Base-by-base conservation (phyloP, 2,113 vertebrate species). In the Recurvirostra avosetta region DNA sequence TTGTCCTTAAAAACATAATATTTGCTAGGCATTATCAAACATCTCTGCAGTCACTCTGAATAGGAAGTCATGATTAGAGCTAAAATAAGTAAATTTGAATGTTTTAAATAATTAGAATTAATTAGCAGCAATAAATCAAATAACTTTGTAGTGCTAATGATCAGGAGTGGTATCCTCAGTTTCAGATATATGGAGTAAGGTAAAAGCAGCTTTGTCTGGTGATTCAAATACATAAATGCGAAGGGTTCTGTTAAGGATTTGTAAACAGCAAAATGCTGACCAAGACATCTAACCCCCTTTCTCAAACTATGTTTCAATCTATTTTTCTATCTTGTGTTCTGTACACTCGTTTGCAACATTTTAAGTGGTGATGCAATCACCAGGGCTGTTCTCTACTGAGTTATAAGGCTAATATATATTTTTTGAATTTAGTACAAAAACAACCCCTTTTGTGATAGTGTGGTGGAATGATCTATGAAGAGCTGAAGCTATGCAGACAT, bases 1-100 rank as follows among this genome's bases (percentile, higher is more conserved):
- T 86, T 0, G 1, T 21, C 38, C 19, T 66, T 87, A 88, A 79
- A 89, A 87, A 21, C 3, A 15, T 23, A 52, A 25, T 53, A 50
- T 86, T 91, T 98, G 98, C 98, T 98, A 98, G 88, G 98, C 98
- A 90, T 99, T 99, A 97, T 98, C 98, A 67, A 99, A 98, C 81
- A 98, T 96, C 86, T 99, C 98, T 47, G 98, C 98, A 96, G 98
- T 90, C 7, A 99, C 97, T 96, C 99, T 99, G 97, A 99, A 99
- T 73, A 99, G 97, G 75, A 99, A 99, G 87, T 98, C 94, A 17
- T 98, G 98, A 26, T 97, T 99, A 75, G 98, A 99, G 76, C 98
- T 99, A 96, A 96, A 90, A 94, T 77, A 88, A 96, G 88, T 84
- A 63, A 94, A 82, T 65, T 30, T 68, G 21, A 79, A 27, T 47